phyloP scores from a whole-genome alignment of 2,888 invertebrate species.

The Cosmopolites sordidus region DNA sequence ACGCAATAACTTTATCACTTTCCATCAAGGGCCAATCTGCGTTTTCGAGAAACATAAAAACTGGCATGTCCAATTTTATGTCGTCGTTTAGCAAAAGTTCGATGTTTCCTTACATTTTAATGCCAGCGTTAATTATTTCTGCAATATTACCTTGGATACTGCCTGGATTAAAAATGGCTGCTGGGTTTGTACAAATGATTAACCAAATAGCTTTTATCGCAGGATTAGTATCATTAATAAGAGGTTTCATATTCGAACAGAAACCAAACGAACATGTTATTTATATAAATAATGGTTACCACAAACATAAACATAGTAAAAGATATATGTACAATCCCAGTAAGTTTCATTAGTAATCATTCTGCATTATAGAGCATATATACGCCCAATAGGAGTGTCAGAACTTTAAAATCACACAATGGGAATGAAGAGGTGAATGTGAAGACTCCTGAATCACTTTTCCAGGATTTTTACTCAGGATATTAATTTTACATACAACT shows the following conservation, averaged over 20 bases:
- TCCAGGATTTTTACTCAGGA: too few species aligned
- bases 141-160: conserved; percentile 64
- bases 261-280: conserved; percentile 54
- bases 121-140: conserved; percentile 48
- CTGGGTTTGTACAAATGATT: conserved; percentile 57
- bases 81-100: conserved; percentile 3
- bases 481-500: too few species aligned
- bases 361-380: too few species aligned
- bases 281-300: conserved; percentile 57
- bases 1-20: background rate
- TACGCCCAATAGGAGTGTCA: too few species aligned
- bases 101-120: conserved; percentile 13
- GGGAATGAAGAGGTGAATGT: too few species aligned
- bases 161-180: conserved; percentile 64
- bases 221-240: conserved; percentile 55
- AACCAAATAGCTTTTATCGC: conserved; percentile 66
- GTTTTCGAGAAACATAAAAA: conserved; percentile 5
- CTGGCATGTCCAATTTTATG: conserved; percentile 4
- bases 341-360: too few species aligned
- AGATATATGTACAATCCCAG: too few species aligned
- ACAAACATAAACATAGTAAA: background rate
- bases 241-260: conserved; percentile 57
- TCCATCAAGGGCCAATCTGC: background rate
- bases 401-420: too few species aligned
- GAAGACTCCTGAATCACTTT: too few species aligned